Base-by-base conservation (phyloP, 2,888 invertebrate species). In the Phalera bucephala region DNA sequence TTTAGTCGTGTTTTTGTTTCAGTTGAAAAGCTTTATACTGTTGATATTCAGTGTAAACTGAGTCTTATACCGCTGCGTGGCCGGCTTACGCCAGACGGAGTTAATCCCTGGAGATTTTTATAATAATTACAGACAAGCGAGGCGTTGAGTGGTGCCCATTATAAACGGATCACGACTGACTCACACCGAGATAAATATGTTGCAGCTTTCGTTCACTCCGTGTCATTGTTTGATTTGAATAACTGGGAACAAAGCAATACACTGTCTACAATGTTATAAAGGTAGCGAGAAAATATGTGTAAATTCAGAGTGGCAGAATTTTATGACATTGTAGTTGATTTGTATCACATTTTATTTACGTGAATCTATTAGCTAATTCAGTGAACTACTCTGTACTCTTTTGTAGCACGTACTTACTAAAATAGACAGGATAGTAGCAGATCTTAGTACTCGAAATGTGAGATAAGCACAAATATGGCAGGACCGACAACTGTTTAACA, bases 21-120 rank as follows among this genome's bases (percentile, higher is more conserved):
- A 28, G 8, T 6, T 32, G 14, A 7, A 8, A 21, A 33, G 19
- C 1, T 0, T 21, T 5, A 33, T 19, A 17, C 7, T 4, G 6
- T 20, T 12, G 11, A 3, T 12, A 21, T 7, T 4, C 30, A 32
- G 44, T 57, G 49, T 61, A 39, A n/a, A 17, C 17, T 17, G 9
- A 31, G 40, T 40, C 36, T 54, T 47, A 49, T 43, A 31, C 21
- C 39, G 21, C 40, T 42, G 52, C 57, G 62, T 65, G 59, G 57
- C 44, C 59, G 47, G 57, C 63, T 55, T 53, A 63, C 63, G 57
- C 60, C 40, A 50, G 52, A 46, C 42, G 34, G 47, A 57, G 52
- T 57, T 74, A 75, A 80, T 79, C 72, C 71, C 55, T 53, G 47
- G 56, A 62, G 59, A 68, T 76, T 76, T 76, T 74, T 72, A 69